Conservation (phyloP, 2,888 invertebrate species). For the Apodemia zela region DNA sequence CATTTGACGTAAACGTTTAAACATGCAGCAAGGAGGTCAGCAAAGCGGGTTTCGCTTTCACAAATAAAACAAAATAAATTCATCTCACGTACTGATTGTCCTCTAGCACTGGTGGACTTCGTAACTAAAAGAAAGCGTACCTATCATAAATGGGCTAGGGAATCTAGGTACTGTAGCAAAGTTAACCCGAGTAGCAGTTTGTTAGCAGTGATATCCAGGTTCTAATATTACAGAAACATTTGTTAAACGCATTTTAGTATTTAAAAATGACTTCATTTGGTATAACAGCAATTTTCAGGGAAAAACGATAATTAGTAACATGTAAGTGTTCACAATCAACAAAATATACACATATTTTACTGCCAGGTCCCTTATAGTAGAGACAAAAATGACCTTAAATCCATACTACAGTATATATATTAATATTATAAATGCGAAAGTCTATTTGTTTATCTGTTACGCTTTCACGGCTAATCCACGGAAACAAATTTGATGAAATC, state of each 20-base stretch:
- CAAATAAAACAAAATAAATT: slow-evolving; percentile 79
- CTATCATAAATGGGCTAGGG: slow-evolving; percentile 55
- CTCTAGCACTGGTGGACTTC: slow-evolving; percentile 67
- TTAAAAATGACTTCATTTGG: background rate
- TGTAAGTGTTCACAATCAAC: too few species aligned
- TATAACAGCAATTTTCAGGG: too few species aligned
- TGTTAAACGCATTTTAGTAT: background rate
- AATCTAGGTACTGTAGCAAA: slow-evolving; percentile 28
- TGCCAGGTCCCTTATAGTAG: too few species aligned
- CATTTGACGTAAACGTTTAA: slow-evolving; percentile 69
- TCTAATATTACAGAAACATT: background rate
- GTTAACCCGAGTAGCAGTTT: background rate
- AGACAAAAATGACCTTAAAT: too few species aligned
- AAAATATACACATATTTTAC: too few species aligned
- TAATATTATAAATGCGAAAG: too few species aligned
- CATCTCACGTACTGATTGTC: slow-evolving; percentile 80
- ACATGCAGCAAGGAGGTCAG: slow-evolving; percentile 71
- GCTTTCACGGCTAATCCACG: too few species aligned
- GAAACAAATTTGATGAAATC: too few species aligned
- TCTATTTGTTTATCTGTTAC: too few species aligned
- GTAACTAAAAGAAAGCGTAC: slow-evolving; percentile 76
- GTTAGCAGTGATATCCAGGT: background rate
- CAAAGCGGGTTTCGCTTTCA: slow-evolving; percentile 75
- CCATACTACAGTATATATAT: too few species aligned
- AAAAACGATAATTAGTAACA: too few species aligned